Percentiles rank a stretch among this genome's conserved stretches.
Conservation (phyloP, 1,140 invertebrate species). For the Caenorhabditis remanei region DNA sequence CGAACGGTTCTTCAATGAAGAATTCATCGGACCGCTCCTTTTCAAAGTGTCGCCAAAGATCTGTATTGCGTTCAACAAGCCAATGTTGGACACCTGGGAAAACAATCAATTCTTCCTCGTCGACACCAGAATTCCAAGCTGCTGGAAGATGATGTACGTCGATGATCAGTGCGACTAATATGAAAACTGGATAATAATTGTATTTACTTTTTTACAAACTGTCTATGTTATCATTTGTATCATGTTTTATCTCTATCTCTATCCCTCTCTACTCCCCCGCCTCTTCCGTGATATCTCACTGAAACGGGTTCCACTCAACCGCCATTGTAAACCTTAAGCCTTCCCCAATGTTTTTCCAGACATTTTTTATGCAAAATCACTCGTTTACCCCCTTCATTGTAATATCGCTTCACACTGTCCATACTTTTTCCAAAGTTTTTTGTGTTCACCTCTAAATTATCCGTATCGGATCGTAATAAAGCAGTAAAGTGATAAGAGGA, state of each 20-base stretch:
- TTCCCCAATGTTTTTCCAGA: constrained; percentile 1
- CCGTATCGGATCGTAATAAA: constrained; percentile 1
- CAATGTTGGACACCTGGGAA: background rate
- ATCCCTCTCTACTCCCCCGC: background rate
- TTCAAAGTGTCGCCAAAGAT: constrained; percentile 15
- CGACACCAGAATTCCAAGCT: constrained; percentile 9
- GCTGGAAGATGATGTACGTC: constrained; percentile 4
- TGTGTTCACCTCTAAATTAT: background rate
- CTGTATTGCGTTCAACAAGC: background rate
- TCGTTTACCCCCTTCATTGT: background rate
- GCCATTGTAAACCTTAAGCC: constrained; percentile 6
- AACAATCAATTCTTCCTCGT: constrained; percentile 41
- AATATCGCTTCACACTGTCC: background rate
- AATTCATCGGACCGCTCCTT: background rate
- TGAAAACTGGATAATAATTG: too few relatives aligned
- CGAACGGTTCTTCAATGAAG: background rate
- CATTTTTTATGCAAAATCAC: background rate
- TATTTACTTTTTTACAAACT: too few relatives aligned
- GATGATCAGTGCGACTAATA: background rate
- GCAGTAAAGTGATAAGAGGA: constrained; percentile 19
- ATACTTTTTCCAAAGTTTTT: background rate
- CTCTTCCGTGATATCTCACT: background rate
- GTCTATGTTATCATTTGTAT: background rate
- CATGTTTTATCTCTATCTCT: background rate
- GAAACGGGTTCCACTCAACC: background rate